Conservation (phyloP, 2,113 vertebrate species). For the Strix aluco region DNA sequence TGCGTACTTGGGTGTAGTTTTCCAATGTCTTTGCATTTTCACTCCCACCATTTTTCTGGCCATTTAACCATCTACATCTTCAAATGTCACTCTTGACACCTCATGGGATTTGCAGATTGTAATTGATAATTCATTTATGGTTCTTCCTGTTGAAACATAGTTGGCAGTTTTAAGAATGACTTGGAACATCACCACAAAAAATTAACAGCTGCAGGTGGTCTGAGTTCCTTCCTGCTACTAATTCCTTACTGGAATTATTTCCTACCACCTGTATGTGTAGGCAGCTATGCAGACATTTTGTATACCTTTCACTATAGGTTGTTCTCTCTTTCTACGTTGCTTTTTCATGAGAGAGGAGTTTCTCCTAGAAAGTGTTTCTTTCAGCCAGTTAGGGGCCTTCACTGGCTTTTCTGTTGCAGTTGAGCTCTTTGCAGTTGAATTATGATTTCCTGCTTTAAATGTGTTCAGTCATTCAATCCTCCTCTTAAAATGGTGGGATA, state of each 20-base stretch:
- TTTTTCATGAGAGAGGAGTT: not conserved
- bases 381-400: not conserved
- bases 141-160: not conserved
- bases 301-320: not conserved
- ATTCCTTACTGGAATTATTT: not conserved
- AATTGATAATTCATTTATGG: not conserved
- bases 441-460: not conserved
- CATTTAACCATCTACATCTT: not conserved
- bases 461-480: not conserved
- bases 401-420: not conserved
- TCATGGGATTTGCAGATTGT: not conserved
- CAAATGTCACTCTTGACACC: not conserved
- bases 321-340: accelerated
- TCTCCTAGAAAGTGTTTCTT: not conserved
- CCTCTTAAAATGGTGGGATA: not conserved
- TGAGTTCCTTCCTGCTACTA: not conserved
- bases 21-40: not conserved
- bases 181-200: not conserved
- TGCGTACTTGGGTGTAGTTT: not conserved
- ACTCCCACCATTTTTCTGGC: not conserved
- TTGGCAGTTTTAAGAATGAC: not conserved
- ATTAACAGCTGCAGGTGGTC: not conserved
- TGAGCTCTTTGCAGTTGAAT: not conserved
- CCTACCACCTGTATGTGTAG: not conserved
- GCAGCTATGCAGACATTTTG: not conserved